Evolutionary conservation across 1,140 invertebrate species (phyloP).

Genomic region (Drosophila pruinosa): DNA sequence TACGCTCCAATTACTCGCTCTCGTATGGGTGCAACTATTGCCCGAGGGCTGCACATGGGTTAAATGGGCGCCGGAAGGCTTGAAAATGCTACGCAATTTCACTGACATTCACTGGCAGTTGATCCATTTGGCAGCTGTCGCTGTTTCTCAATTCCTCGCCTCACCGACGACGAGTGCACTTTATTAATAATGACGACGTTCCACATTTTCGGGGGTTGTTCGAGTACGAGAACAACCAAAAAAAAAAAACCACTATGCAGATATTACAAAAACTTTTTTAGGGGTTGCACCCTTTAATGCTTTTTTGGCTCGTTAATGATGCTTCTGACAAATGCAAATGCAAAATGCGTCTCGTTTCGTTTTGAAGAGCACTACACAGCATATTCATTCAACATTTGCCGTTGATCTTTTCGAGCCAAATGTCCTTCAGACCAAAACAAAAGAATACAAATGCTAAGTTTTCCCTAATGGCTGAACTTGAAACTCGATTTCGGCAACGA

Average conservation of each 20-base stretch:
- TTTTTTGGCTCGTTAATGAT: constrained; percentile 36
- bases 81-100: constrained; percentile 34
- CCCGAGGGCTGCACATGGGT: constrained; percentile 47
- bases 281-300: constrained; percentile 37
- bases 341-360: constrained; percentile 35
- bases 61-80: constrained; percentile 45
- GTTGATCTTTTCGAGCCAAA: constrained; percentile 36
- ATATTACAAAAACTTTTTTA: constrained; percentile 13
- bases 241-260: constrained; percentile 19
- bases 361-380: constrained; percentile 31
- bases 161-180: constrained; percentile 39
- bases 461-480: background rate
- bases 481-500: background rate
- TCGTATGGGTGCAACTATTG: constrained; percentile 5
- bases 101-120: background rate
- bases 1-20: constrained; percentile 49
- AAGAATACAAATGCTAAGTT: background rate
- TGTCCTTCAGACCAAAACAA: constrained; percentile 8
- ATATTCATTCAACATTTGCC: constrained; percentile 15
- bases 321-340: constrained; percentile 36
- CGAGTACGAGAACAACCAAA: background rate
- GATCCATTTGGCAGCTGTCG: constrained; percentile 41
- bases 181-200: constrained; percentile 31
- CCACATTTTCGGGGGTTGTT: constrained; percentile 33
- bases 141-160: constrained; percentile 32